Evolutionary conservation across 2,888 invertebrate species (phyloP), one percentile per base, ranked within the genome.

Genomic region (Disparrhopalites patrizii): DNA sequence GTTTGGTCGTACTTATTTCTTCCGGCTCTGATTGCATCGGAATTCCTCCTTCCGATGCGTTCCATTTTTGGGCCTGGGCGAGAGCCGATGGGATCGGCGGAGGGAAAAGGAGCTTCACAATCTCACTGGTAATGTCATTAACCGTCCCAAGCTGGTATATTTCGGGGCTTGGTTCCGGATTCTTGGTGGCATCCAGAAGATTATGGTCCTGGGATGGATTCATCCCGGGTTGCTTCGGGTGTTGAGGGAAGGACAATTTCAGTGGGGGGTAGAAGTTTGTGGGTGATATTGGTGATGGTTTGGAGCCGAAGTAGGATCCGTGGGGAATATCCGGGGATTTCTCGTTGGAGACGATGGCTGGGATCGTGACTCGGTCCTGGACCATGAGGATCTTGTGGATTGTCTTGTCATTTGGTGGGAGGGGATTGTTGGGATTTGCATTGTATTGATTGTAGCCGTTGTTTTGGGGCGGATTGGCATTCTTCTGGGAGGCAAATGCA

Each of bases 31-130:
- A n/a, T n/a, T n/a, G n/a, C n/a, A n/a, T n/a, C n/a, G n/a, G n/a
- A n/a, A n/a, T n/a, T n/a, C n/a, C n/a, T n/a, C n/a, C n/a, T n/a
- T n/a, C n/a, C n/a, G n/a, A n/a, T n/a, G n/a, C n/a, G n/a, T n/a
- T n/a, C n/a, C n/a, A n/a, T 27, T 58, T 27, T 18, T 28, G 43
- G 20, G 47, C 43, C 3, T 30, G 15, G 47, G 43, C 27, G 2
- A 27, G 18, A 23, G 43, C 38, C 1, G 18, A 8, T 1, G 58
- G 43, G 30, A 58, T 43, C n/a, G 5, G n/a, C 4, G 65, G 27
- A 5, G 65, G 65, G 25, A 60, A 65, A 1, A 65, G 23, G 7
- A 65, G 52, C 28, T 65, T 50, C 13, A 58, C 60, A 20, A 65
- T 65, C 8, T 58, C 58, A 52, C 28, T 52, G 15, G 65, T 60